Evolutionary conservation across 2,888 invertebrate species (phyloP), one percentile per base, ranked within the genome.

Genomic region (Thymelicus acteon): DNA sequence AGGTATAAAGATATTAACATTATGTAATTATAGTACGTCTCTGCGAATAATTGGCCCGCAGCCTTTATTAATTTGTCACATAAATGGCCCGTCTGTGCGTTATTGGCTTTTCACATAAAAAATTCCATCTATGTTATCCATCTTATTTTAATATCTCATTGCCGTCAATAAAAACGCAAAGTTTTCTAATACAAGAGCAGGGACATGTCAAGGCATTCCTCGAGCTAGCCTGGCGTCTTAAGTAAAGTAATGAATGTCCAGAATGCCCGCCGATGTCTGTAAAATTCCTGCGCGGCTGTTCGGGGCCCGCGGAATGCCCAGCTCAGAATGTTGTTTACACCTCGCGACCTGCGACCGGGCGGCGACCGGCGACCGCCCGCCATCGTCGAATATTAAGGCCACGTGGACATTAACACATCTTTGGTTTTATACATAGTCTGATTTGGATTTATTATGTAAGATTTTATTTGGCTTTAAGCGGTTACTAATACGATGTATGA

Each of bases 241-340:
- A 54, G 54, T 54, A 54, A 54, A 63, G 63, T 10, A 49, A 48
- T 62, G 62, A 49, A 63, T 52, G 63, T 37, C 49, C 39, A 63
- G 49, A 49, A 63, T 63, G 63, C 40, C 49, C 6, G 37, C 37
- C 49, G 37, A 52, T 54, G 64, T 19, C 40, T 40, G 64, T 64
- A 64, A 39, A 64, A 64, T 64, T 52, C 64, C 64, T 52, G 52
- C 39, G 37, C 52, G 15, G 64, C 62, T 48, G 10, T n/a, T 10
- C n/a, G 44, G 47, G 19, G 44, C 15, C 47, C 61, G 37, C 31
- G 62, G 62, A 48, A 48, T 62, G 62, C 47, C 24, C 49, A 31
- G 7, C 39, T 12, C 37, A 15, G 63, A 64, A 54, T 64, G 37
- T 52, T 52, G 64, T 64, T 64, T 64, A 64, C 64, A 64, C 64